Conservation (phyloP, 2,797 vertebrate species). For the Danio aesculapii region DNA sequence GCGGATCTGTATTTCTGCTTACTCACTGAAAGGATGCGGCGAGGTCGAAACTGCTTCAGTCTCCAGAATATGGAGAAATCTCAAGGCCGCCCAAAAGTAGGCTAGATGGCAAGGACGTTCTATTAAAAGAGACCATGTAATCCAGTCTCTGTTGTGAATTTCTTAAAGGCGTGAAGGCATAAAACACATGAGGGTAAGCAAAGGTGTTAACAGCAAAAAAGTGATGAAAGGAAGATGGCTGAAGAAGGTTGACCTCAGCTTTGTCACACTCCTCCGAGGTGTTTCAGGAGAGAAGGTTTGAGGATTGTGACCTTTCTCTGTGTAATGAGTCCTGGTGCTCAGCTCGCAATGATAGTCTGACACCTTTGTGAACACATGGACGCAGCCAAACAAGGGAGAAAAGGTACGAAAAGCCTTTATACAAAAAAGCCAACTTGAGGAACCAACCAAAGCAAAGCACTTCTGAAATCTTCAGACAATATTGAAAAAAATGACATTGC, state of each 20-base stretch:
- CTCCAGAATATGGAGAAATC: conserved; percentile 24
- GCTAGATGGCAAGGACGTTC: conserved; percentile 36
- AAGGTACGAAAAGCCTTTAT: background rate
- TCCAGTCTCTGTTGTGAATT: conserved; percentile 34
- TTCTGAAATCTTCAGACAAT: background rate
- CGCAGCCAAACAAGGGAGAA: background rate
- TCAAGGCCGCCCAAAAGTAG: conserved; percentile 10
- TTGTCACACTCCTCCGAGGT: background rate
- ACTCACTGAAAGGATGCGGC: conserved; percentile 27
- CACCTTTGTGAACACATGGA: conserved; percentile 8
- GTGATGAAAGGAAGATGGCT: conserved; percentile 36
- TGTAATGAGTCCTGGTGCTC: background rate
- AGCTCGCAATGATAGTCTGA: background rate
- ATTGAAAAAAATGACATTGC: no score
- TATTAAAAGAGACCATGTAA: conserved; percentile 20
- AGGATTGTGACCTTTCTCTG: background rate
- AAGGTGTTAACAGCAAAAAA: conserved; percentile 43
- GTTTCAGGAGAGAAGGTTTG: conserved; percentile 1
- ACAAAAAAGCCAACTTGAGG: background rate
- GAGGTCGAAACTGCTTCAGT: conserved; percentile 14
- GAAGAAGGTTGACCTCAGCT: conserved; percentile 28
- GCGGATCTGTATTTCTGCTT: conserved; percentile 36
- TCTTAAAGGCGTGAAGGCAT: conserved; percentile 16
- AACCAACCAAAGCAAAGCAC: background rate
- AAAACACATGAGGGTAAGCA: conserved; percentile 36